Conservation (phyloP, 2,888 invertebrate genomes). For the Caenorhabditis zanzibari region DNA sequence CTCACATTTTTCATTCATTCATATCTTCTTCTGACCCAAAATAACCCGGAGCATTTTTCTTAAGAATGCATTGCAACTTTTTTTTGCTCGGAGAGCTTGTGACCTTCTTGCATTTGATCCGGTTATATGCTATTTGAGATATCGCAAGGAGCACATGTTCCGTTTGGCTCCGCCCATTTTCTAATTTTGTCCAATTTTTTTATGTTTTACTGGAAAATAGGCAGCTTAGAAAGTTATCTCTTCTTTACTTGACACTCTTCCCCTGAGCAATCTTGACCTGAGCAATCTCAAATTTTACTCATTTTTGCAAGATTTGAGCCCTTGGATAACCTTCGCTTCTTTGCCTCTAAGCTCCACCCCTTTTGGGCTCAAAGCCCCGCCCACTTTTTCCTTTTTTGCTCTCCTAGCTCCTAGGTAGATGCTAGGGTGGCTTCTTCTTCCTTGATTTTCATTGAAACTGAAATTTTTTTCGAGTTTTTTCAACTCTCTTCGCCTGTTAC, state of each 20-base stretch:
- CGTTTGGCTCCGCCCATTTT: neutral
- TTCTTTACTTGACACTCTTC: too few relatives aligned
- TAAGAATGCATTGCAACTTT: conserved; percentile 47
- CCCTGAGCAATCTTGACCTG: too few relatives aligned
- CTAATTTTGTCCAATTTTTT: neutral
- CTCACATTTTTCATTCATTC: conserved; percentile 4
- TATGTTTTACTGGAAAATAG: too few relatives aligned
- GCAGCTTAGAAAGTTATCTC: too few relatives aligned
- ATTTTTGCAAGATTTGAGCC: too few relatives aligned
- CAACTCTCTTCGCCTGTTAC: neutral
- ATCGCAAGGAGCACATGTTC: neutral
- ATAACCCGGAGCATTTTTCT: conserved; percentile 36
- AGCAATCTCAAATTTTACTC: too few relatives aligned
- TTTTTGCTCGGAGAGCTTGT: neutral
- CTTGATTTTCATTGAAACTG: too few relatives aligned
- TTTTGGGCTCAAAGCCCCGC: too few relatives aligned
- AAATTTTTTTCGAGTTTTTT: too few relatives aligned
- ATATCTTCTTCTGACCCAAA: conserved; percentile 27
- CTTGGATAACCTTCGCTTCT: too few relatives aligned
- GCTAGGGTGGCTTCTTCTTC: neutral
- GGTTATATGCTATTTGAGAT: neutral
- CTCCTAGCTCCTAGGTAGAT: neutral
- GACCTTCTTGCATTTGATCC: conserved; percentile 17
- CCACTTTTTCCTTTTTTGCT: neutral
- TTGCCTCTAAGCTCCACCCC: too few relatives aligned